A percentile compares a stretch with the other conserved stretches of the same genome.
phyloP scores from a whole-genome alignment of 2,113 vertebrate species.

The Syngnathus scovelli region DNA sequence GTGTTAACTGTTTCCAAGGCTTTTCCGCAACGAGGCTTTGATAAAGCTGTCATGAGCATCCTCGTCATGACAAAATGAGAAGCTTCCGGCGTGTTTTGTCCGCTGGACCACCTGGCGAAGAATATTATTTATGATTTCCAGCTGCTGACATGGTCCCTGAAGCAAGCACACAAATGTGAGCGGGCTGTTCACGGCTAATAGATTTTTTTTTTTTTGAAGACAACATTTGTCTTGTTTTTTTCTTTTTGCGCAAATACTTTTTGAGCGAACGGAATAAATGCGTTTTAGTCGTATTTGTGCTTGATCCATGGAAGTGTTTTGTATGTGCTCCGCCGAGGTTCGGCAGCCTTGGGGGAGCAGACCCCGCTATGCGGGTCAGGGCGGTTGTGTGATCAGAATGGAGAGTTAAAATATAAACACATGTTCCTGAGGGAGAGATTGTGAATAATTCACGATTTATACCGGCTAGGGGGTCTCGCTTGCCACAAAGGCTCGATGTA shows the following conservation, averaged over 20 bases:
- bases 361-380: conserved; percentile 62
- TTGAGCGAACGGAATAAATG: background rate
- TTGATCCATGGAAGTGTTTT: conserved; percentile 39
- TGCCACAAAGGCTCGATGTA: conserved; percentile 44
- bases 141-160: background rate
- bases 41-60: background rate
- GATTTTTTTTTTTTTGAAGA: background rate
- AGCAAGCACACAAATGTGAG: conserved; percentile 1
- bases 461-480: conserved; percentile 23
- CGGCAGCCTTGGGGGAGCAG: conserved; percentile 55
- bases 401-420: conserved; percentile 68
- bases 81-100: conserved; percentile 1
- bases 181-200: conserved; percentile 1
- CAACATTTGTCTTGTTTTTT: background rate
- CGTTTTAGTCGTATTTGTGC: conserved; percentile 18
- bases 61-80: background rate
- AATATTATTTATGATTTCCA: conserved; percentile 8
- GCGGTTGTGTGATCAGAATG: conserved; percentile 69
- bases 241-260: background rate
- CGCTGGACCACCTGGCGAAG: conserved; percentile 4
- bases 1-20: background rate
- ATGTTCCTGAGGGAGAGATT: conserved; percentile 60
- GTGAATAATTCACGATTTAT: conserved; percentile 70
- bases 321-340: conserved; percentile 36
- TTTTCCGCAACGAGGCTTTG: background rate